phyloP scores from a whole-genome alignment of 2,797 vertebrate genomes.

The Enteromius mattozi region DNA sequence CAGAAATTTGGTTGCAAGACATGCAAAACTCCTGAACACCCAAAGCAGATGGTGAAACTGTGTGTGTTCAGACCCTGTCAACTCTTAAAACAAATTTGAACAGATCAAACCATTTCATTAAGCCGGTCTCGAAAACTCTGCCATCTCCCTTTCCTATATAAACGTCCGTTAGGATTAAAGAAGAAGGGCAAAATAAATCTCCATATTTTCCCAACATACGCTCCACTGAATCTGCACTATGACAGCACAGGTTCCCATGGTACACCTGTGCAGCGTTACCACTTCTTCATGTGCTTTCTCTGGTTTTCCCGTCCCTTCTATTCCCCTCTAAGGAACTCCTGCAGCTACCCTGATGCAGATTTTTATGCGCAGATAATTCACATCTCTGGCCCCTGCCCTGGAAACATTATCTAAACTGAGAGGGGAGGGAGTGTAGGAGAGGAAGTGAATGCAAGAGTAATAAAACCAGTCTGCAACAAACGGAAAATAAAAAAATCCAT shows the following conservation, averaged over 20 bases:
- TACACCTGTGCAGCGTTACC: constrained; percentile 22
- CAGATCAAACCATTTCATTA: constrained; percentile 25
- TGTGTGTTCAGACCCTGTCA: constrained; percentile 14
- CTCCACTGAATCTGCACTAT: constrained; percentile 62
- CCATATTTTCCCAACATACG: constrained; percentile 2
- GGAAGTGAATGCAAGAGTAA: constrained; percentile 48
- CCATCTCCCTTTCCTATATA: constrained; percentile 22
- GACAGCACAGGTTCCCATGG: constrained; percentile 34
- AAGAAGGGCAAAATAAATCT: background rate
- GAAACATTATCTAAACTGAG: constrained; percentile 69
- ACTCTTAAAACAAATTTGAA: constrained; percentile 7
- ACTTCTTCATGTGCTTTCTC: constrained; percentile 6
- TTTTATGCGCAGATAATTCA: constrained; percentile 74
- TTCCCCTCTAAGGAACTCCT: constrained; percentile 65
- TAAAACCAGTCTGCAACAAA: constrained; percentile 58
- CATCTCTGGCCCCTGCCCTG: constrained; percentile 61
- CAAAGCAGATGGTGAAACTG: background rate
- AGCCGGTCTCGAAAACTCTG: background rate
- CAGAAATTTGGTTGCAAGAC: constrained; percentile 45
- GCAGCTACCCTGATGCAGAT: constrained; percentile 67
- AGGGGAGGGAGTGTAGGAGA: constrained; percentile 44
- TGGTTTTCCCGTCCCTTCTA: background rate
- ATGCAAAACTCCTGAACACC: constrained; percentile 34
- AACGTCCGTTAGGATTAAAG: background rate
- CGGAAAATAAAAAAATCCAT: constrained; percentile 44